A percentile compares a stretch with the other conserved stretches of the same genome.
Conservation (phyloP, 2,113 vertebrate genomes). For the Vicugna pacos region DNA sequence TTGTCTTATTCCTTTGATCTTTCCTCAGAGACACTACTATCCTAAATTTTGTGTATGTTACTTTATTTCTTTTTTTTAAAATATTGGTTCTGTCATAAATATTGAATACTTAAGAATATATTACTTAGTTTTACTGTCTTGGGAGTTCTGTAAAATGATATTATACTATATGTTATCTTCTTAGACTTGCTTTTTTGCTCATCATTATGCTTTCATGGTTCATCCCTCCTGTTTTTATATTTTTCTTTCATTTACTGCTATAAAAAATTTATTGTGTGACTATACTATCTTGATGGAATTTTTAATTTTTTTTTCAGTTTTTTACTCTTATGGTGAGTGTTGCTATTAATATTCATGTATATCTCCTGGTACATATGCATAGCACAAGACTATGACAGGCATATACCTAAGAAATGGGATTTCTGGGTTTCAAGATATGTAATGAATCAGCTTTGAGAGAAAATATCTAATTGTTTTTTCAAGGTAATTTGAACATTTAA, state of each 20-base stretch:
- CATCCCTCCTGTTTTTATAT: background rate
- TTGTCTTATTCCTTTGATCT: background rate
- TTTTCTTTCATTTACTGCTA: background rate
- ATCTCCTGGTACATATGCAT: background rate
- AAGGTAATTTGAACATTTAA: constrained; percentile 33
- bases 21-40: background rate
- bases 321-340: background rate
- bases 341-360: background rate
- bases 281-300: background rate
- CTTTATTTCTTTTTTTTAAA: background rate
- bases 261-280: background rate
- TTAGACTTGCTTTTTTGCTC: constrained; percentile 24
- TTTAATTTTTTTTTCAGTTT: background rate
- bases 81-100: background rate
- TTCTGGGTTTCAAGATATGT: background rate
- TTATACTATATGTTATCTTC: background rate
- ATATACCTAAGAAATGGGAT: constrained; percentile 10
- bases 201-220: background rate
- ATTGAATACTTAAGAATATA: background rate
- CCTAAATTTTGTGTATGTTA: background rate
- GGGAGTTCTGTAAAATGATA: background rate
- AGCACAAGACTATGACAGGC: background rate
- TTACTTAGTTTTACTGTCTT: background rate
- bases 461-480: constrained; percentile 10
- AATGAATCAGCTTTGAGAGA: background rate